Evolutionary conservation across 2,888 invertebrate species (phyloP).

Genomic region (Leptinotarsa peninsularis): DNA sequence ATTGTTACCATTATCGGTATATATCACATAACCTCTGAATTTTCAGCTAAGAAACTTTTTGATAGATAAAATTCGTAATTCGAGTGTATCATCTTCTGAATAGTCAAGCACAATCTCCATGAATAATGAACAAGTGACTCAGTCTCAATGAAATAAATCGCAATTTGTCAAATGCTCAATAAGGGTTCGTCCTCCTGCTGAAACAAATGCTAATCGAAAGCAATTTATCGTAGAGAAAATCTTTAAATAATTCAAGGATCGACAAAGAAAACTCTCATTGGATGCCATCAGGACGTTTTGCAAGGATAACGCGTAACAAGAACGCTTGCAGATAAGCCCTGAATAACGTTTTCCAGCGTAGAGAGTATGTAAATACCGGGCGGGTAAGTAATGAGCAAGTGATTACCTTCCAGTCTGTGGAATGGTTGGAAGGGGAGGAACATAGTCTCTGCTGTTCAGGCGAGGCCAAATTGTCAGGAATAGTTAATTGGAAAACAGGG

Average conservation of each 20-base stretch:
- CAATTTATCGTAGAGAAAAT: conserved; percentile 51
- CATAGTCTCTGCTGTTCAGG: conserved; percentile 32
- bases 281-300: conserved; percentile 49
- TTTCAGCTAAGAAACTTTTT: no score
- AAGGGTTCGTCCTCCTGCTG: conserved; percentile 18
- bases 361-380: conserved; percentile 54
- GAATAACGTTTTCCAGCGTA: conserved; percentile 53
- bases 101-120: no score
- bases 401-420: conserved; percentile 64
- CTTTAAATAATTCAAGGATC: conserved; percentile 55
- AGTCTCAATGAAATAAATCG: no score
- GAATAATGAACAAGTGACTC: no score
- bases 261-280: conserved; percentile 42
- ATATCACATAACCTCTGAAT: no score
- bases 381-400: conserved; percentile 63
- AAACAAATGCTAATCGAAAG: conserved; percentile 48
- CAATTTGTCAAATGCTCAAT: no score
- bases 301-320: conserved; percentile 49
- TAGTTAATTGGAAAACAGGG: neutral
- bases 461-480: conserved; percentile 12
- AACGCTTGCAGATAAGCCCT: conserved; percentile 52
- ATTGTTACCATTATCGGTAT: no score
- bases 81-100: no score
- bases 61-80: no score
- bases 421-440: conserved; percentile 52